These are phyloP conservation scores for Lycophotia porphyrea DNA, from an alignment of 2,888 invertebrate genomes.

Conservation along the genomic window DNA sequence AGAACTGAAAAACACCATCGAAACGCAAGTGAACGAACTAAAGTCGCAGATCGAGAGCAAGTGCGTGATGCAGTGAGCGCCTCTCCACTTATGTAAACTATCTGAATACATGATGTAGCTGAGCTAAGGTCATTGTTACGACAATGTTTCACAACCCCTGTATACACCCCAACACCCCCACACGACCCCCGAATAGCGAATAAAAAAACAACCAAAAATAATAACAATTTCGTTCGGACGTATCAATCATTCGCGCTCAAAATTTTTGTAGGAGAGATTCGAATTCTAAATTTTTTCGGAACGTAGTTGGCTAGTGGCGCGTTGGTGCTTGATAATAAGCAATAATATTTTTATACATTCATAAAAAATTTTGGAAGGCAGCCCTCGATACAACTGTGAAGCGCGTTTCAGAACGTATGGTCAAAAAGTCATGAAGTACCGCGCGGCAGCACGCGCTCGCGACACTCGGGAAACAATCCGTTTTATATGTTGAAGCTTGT, in stretches of 20 bases:
- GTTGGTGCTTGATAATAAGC: constrained; percentile 90
- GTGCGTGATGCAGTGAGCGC: constrained; percentile 97
- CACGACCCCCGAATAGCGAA: constrained; percentile 64
- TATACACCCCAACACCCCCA: constrained; percentile 70
- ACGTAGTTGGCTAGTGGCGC: constrained; percentile 89
- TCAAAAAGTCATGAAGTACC: constrained; percentile 82
- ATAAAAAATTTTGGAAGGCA: constrained; percentile 83
- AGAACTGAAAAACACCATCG: constrained; percentile 99
- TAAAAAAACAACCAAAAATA: constrained; percentile 60
- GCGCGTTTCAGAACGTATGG: constrained; percentile 76
- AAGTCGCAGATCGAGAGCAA: constrained; percentile 99
- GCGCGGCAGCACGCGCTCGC: constrained; percentile 55
- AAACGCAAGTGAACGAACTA: constrained; percentile 98
- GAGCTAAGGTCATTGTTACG: constrained; percentile 85
- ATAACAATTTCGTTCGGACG: constrained; percentile 75
- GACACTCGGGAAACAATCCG: constrained; percentile 68
- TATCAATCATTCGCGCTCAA: constrained; percentile 85
- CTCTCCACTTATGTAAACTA: constrained; percentile 57
- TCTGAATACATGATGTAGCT: constrained; percentile 89
- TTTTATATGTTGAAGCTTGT: constrained; percentile 89
- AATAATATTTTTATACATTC: constrained; percentile 91
- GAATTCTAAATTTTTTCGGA: constrained; percentile 86
- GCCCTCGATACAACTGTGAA: constrained; percentile 75
- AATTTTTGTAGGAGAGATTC: constrained; percentile 83
- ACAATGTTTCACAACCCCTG: constrained; percentile 76